Conservation (phyloP, 2,113 vertebrate genomes). For the Phyllostomus discolor region DNA sequence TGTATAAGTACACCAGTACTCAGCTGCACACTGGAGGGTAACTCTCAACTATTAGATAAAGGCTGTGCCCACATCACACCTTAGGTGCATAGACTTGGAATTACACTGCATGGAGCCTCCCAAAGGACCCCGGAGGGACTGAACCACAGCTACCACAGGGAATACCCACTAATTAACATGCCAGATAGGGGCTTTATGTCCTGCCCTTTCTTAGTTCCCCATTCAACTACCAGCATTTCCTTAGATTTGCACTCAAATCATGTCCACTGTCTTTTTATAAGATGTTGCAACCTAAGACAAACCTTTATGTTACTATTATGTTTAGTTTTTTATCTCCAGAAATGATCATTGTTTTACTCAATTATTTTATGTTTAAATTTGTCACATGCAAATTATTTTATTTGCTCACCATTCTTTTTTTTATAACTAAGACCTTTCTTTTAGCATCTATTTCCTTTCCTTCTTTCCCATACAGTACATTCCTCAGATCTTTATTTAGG, state of each 20-base stretch:
- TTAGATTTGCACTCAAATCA: not conserved
- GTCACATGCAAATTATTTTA: not conserved
- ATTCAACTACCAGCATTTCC: not conserved
- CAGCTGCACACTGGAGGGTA: not conserved
- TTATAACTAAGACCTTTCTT: not conserved
- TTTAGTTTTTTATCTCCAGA: not conserved
- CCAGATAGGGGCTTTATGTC: not conserved
- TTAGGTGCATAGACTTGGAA: not conserved
- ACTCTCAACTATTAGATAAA: not conserved
- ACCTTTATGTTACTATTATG: not conserved
- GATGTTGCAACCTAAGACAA: not conserved
- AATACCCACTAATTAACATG: not conserved
- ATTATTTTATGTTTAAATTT: not conserved
- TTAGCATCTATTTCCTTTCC: not conserved
- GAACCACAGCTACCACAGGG: not conserved
- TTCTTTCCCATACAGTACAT: not conserved
- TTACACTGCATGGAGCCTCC: not conserved
- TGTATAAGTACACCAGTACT: no score
- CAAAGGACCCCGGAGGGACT: not conserved
- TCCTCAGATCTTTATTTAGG: not conserved
- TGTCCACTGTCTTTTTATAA: not conserved
- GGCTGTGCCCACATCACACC: not conserved
- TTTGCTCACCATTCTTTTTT: not conserved
- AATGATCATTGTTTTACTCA: not conserved
- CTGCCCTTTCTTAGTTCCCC: not conserved